Evolutionary conservation across 1,140 invertebrate genomes (phyloP), one percentile per base, ranked within the genome.

Genomic region (Marisa cornuarietis): DNA sequence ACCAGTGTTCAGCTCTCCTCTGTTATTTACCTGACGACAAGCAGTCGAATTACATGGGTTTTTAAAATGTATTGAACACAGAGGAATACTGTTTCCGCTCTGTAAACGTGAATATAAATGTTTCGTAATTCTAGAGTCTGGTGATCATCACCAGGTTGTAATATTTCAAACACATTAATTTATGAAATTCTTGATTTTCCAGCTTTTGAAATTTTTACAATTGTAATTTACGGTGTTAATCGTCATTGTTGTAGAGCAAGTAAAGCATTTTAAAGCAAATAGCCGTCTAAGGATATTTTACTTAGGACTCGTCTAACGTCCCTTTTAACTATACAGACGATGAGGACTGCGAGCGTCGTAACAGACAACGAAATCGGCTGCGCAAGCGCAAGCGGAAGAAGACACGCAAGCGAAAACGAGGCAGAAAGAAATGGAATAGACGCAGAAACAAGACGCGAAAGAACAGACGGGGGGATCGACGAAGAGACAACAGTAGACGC

Each of bases 301-400:
- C 54, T 42, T 18, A 58, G 54, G 54, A 58, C 54, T 58, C 31
- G 31, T 42, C 54, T 58, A 58, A 58, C 54, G 54, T 58, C 54
- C 54, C 54, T 58, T 58, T 58, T 58, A 58, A 58, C 54, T 58
- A 58, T 18, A 58, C 54, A 58, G 54, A 58, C 54, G 68, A 68
- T 61, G 79, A 69, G 68, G 74, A 81, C n/a, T 81, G 79, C 61
- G 62, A 62, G 8, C 79, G 79, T 58, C 52, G 71, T 20, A 81
- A 79, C 31, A 65, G 71, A 26, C 72, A 79, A 49, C 49, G 77
- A 14, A 16, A 75, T 58, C 75, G 79, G 31, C 66, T 69, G 31
- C 66, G 79, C 74, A 82, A 82, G 42, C 51, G 61, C 0, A 82
- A 79, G 58, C 71, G 74, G 54, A 77, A 66, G 68, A 61, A 66